Conservation (phyloP, 2,797 vertebrate genomes). For the Sandelia bainsii region DNA sequence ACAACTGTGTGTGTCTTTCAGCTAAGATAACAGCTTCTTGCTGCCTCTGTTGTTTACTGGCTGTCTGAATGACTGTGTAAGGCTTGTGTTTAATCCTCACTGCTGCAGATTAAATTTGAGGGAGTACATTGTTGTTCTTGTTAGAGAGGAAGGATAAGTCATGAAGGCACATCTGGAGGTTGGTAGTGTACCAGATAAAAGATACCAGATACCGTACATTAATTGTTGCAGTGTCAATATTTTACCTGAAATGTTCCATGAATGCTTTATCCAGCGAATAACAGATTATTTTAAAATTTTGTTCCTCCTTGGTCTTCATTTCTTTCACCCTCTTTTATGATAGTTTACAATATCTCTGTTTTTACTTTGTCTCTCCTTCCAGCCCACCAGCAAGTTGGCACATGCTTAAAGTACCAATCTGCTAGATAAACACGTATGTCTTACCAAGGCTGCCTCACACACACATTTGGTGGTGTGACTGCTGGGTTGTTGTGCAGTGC, state of each 20-base stretch:
- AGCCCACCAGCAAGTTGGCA: background rate
- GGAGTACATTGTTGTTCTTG: conserved; percentile 43
- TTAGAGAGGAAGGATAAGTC: conserved; percentile 12
- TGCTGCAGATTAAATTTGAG: conserved; percentile 60
- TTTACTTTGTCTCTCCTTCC: background rate
- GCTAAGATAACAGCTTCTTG: conserved; percentile 44
- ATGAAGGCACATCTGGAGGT: conserved; percentile 19
- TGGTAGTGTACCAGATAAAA: too few relatives aligned
- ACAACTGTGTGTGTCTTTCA: conserved; percentile 47
- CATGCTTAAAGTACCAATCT: background rate
- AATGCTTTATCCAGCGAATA: background rate
- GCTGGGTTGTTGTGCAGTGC: background rate
- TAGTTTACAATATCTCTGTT: background rate
- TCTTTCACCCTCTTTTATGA: background rate
- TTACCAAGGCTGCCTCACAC: conserved; percentile 6
- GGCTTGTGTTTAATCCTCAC: conserved; percentile 68
- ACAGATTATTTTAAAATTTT: background rate
- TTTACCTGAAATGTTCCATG: conserved; percentile 1
- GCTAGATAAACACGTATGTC: background rate
- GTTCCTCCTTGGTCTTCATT: background rate
- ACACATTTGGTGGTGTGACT: conserved; percentile 20
- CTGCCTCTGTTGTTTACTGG: conserved; percentile 60
- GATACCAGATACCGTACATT: background rate
- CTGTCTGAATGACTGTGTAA: conserved; percentile 61
- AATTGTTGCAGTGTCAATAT: background rate